A percentile compares a stretch with the other conserved stretches of the same genome.
Evolutionary conservation across 1,140 invertebrate species (phyloP).

Genomic region (Drosophila navojoa): DNA sequence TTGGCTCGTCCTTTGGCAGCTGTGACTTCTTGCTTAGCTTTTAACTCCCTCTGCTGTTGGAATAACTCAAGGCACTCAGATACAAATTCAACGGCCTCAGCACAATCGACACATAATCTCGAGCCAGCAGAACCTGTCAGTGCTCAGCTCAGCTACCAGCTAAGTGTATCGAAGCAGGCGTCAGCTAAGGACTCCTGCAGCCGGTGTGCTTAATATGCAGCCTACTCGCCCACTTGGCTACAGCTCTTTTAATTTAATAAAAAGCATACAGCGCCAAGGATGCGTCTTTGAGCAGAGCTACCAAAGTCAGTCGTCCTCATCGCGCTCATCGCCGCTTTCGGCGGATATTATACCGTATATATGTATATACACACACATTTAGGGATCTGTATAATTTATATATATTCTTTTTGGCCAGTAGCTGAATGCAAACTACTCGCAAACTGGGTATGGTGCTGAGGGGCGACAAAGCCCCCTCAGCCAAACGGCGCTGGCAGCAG

Average conservation of each 20-base stretch:
- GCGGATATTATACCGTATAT: slow-evolving; percentile 66
- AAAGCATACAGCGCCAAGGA: slow-evolving; percentile 39
- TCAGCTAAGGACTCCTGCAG: not conserved
- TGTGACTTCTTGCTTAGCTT: no score
- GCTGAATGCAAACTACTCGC: slow-evolving; percentile 61
- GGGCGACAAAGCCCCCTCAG: no score
- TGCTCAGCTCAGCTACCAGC: not conserved
- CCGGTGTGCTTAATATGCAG: slow-evolving; percentile 1
- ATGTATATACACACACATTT: slow-evolving; percentile 3
- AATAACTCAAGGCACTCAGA: no score
- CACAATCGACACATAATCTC: slow-evolving; percentile 11
- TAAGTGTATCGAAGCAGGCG: slow-evolving; percentile 4
- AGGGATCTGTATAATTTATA: not conserved
- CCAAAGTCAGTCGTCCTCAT: slow-evolving; percentile 21
- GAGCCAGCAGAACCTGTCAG: slow-evolving; percentile 3
- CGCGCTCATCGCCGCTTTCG: no score
- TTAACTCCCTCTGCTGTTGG: no score
- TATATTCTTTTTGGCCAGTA: slow-evolving; percentile 48
- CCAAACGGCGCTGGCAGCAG: slow-evolving; percentile 43
- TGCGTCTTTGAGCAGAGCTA: slow-evolving; percentile 11
- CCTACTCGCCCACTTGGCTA: not conserved
- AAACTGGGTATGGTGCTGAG: slow-evolving; percentile 7
- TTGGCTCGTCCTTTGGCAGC: no score
- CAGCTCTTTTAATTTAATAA: slow-evolving; percentile 50
- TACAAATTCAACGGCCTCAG: not conserved